phyloP scores from a whole-genome alignment of 2,113 vertebrate species.

The Notothenia coriiceps region DNA sequence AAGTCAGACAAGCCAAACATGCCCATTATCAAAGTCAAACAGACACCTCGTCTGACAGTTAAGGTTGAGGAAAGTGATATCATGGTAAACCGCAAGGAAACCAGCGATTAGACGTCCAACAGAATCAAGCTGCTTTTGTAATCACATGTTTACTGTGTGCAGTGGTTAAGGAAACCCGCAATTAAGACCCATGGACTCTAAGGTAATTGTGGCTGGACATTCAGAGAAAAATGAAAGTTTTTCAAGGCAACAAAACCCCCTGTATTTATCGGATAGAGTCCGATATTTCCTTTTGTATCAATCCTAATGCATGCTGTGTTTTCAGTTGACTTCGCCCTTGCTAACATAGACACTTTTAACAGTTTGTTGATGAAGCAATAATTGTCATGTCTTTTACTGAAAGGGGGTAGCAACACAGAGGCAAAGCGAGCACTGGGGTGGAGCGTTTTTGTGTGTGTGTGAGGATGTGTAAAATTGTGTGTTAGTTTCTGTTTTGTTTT shows the following conservation, averaged over 20 bases:
- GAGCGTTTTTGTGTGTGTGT: conserved; percentile 1
- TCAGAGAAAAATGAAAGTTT: conserved; percentile 27
- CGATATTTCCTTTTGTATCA: background rate
- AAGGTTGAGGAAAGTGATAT: conserved; percentile 71
- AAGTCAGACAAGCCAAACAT: conserved; percentile 51
- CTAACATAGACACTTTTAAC: background rate
- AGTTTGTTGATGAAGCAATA: conserved; percentile 21
- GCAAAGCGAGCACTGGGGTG: background rate
- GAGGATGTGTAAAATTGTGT: conserved; percentile 19
- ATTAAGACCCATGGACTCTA: conserved; percentile 57
- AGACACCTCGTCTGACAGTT: conserved; percentile 59
- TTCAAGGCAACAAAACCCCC: background rate
- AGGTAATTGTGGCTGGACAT: conserved; percentile 62
- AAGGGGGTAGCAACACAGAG: conserved; percentile 42
- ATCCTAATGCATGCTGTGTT: background rate
- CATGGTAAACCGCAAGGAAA: conserved; percentile 61
- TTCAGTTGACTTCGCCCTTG: background rate
- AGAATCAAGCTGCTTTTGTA: conserved; percentile 67
- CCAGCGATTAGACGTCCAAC: conserved; percentile 68
- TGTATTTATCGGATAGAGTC: background rate
- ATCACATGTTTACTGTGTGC: conserved; percentile 72
- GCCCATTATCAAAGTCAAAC: conserved; percentile 64
- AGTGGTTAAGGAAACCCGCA: conserved; percentile 62
- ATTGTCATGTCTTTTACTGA: conserved; percentile 29
- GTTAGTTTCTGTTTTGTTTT: conserved; percentile 9